A percentile compares a stretch with the other conserved stretches of the same genome.
Evolutionary conservation across 2,888 invertebrate genomes (phyloP).

Genomic region (Idaea biselata): DNA sequence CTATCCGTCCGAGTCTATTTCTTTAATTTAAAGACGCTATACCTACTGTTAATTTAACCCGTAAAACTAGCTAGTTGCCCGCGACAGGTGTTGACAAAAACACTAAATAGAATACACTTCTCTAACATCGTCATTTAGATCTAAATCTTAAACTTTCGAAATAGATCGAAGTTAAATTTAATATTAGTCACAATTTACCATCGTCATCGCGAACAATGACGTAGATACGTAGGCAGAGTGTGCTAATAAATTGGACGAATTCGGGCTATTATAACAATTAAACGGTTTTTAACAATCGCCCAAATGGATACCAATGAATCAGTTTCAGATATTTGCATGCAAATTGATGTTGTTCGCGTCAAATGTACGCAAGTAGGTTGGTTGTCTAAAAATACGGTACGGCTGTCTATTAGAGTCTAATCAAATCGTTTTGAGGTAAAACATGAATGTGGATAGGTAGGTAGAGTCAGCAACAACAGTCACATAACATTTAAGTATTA

Average conservation of each 20-base stretch:
- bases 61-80: too few species aligned
- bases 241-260: background rate
- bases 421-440: constrained; percentile 40
- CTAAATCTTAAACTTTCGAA: background rate
- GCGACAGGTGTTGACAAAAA: too few species aligned
- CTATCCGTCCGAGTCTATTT: too few species aligned
- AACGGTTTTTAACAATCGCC: background rate
- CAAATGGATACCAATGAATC: constrained; percentile 32
- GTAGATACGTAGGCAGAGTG: background rate
- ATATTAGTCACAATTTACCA: background rate
- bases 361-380: constrained; percentile 38
- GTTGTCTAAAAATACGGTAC: constrained; percentile 49
- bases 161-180: background rate
- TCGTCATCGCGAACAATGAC: background rate
- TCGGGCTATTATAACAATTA: background rate
- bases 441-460: background rate
- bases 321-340: constrained; percentile 24
- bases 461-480: constrained; percentile 2
- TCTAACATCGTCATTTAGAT: background rate
- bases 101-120: background rate
- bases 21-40: too few species aligned
- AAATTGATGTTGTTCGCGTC: constrained; percentile 30
- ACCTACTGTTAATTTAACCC: too few species aligned
- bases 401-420: constrained; percentile 41
- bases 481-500: too few species aligned